Conservation (phyloP, 2,797 vertebrate genomes). For the Anniella stebbinsi region DNA sequence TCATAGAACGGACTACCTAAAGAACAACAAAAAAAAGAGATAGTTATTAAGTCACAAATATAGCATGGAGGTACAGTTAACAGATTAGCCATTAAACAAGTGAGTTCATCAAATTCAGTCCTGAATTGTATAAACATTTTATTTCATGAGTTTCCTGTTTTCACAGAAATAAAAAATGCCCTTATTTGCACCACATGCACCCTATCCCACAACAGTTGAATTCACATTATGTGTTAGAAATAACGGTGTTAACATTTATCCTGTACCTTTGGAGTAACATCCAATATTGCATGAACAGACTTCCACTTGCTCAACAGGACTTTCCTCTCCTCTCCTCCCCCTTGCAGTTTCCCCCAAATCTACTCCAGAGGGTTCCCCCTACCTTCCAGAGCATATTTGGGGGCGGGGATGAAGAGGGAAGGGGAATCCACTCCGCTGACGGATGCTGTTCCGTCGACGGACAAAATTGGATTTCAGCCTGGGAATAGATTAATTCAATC, state of each 20-base stretch:
- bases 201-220: neutral
- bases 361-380: neutral
- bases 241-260: neutral
- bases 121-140: neutral
- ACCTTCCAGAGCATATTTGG: neutral
- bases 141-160: slow-evolving; percentile 40
- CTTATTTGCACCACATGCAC: neutral
- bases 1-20: slow-evolving; percentile 81
- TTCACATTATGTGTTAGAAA: neutral
- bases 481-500: neutral
- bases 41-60: slow-evolving; percentile 59
- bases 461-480: neutral
- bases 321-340: neutral
- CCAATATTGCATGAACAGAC: neutral
- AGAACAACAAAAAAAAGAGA: slow-evolving; percentile 67
- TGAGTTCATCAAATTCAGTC: slow-evolving; percentile 3
- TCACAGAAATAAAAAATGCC: slow-evolving; percentile 7
- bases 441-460: neutral
- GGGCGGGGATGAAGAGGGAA: neutral
- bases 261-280: neutral
- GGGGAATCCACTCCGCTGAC: neutral
- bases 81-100: slow-evolving; percentile 31
- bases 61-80: slow-evolving; percentile 23
- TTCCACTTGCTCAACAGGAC: neutral
- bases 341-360: neutral